phyloP scores from a whole-genome alignment of 2,113 vertebrate species.

The Scatophagus argus region DNA sequence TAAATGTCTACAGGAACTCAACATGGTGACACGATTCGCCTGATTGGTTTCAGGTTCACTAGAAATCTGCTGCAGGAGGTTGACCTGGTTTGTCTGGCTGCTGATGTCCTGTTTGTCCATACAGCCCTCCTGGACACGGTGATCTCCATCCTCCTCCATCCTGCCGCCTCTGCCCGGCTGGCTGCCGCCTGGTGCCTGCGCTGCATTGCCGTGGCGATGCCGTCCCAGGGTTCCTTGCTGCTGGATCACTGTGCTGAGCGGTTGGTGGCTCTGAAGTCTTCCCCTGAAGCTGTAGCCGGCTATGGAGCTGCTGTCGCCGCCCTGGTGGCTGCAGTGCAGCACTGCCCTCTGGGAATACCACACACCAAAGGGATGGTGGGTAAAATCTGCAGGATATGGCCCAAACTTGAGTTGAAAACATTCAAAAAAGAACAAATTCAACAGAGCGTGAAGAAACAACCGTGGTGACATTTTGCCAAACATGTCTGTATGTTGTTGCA shows the following conservation, averaged over 20 bases:
- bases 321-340: slow-evolving; percentile 90
- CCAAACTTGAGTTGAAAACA: too few relatives aligned
- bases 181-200: slow-evolving; percentile 93
- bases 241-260: slow-evolving; percentile 91
- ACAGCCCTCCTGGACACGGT: slow-evolving; percentile 90
- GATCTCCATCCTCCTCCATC: slow-evolving; percentile 88
- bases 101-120: background rate
- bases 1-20: too few relatives aligned
- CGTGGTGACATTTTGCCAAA: too few relatives aligned
- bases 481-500: too few relatives aligned
- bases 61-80: background rate
- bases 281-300: slow-evolving; percentile 91
- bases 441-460: too few relatives aligned
- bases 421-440: too few relatives aligned
- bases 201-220: slow-evolving; percentile 88
- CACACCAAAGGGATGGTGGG: slow-evolving; percentile 91
- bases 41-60: too few relatives aligned
- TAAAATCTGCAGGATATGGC: too few relatives aligned
- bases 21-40: too few relatives aligned
- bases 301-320: slow-evolving; percentile 92
- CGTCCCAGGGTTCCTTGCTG: slow-evolving; percentile 85
- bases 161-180: slow-evolving; percentile 85
- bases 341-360: slow-evolving; percentile 92
- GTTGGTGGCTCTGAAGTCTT: slow-evolving; percentile 87
- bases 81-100: background rate